Percentiles rank a stretch among this genome's conserved stretches.
These are phyloP conservation scores for Slavum lentiscoides DNA, from an alignment of 2,888 invertebrate genomes.

Conservation along the genomic window DNA sequence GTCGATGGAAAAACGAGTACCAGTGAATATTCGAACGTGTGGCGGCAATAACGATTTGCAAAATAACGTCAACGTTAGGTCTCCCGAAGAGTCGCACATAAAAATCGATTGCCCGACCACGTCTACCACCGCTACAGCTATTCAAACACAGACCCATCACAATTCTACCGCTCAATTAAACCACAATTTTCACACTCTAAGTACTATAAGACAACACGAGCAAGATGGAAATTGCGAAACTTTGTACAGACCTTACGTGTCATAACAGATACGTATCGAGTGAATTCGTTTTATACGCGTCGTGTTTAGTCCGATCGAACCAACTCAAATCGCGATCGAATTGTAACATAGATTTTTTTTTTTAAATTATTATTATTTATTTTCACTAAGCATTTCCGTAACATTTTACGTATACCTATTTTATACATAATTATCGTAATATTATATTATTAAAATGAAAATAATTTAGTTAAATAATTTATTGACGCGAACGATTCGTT, in stretches of 20 bases:
- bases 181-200: slow-evolving; percentile 23
- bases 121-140: not conserved
- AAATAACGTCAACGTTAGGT: not conserved
- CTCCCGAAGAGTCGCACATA: not conserved
- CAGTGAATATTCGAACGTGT: not conserved
- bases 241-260: slow-evolving; percentile 55
- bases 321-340: no score
- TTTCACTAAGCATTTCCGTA: no score
- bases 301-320: no score
- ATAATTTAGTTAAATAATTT: no score
- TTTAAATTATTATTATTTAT: no score
- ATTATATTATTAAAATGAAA: no score
- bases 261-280: slow-evolving; percentile 19
- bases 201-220: slow-evolving; percentile 18
- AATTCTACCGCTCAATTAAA: slow-evolving; percentile 30
- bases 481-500: no score
- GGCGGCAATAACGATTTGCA: not conserved
- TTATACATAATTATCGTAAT: no score
- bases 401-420: no score
- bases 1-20: slow-evolving; percentile 18
- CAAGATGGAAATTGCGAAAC: slow-evolving; percentile 52
- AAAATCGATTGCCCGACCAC: slow-evolving; percentile 31
- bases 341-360: no score
- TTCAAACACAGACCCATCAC: slow-evolving; percentile 23
- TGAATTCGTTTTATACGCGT: not conserved